Conservation (phyloP, 2,888 invertebrate genomes). For the Cantharis nigra region DNA sequence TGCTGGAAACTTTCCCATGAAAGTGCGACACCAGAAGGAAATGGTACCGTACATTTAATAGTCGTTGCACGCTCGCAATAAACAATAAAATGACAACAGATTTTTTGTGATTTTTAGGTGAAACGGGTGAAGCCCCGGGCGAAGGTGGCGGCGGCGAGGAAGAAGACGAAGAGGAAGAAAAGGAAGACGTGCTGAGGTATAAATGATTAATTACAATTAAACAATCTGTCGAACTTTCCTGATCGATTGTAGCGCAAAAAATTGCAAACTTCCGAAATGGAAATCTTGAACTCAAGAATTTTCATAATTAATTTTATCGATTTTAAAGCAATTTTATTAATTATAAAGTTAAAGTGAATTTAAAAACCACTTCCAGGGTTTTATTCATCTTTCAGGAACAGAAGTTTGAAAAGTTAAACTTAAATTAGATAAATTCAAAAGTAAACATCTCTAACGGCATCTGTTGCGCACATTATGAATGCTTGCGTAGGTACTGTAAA, state of each 20-base stretch:
- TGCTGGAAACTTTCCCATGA: background rate
- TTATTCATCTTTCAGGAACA: background rate
- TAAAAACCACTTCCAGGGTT: background rate
- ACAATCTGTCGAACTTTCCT: background rate
- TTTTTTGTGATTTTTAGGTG: constrained; percentile 8
- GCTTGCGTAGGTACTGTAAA: constrained; percentile 7
- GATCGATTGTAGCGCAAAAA: background rate
- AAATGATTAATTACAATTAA: background rate
- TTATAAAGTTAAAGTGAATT: background rate
- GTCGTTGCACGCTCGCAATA: background rate
- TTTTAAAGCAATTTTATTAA: background rate
- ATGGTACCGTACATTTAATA: background rate
- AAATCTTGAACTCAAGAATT: background rate
- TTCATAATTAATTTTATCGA: background rate
- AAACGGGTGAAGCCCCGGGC: constrained; percentile 3
- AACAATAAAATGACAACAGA: background rate
- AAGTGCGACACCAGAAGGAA: background rate
- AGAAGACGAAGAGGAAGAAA: constrained; percentile 34
- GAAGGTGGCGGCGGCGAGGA: constrained; percentile 31
- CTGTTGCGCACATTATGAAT: constrained; percentile 18
- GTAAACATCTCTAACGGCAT: constrained; percentile 14
- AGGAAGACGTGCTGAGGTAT: constrained; percentile 34
- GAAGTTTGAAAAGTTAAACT: background rate
- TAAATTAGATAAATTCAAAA: background rate
- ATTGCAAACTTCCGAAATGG: background rate